Evolutionary conservation across 2,113 vertebrate species (phyloP).

Genomic region (Otolemur garnettii): DNA sequence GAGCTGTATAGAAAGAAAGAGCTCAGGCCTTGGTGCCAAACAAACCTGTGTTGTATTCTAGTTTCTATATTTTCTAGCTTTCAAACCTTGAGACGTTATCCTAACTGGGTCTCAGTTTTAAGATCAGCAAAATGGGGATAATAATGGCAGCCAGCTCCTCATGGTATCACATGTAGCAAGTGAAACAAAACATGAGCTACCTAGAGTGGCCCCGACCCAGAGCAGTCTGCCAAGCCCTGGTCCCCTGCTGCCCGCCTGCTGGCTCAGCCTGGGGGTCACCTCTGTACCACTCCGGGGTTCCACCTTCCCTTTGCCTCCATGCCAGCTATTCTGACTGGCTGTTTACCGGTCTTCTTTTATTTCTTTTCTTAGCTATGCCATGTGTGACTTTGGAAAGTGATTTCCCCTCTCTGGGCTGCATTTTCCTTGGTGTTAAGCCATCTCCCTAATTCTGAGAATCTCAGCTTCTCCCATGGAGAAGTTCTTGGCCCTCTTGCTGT

Average conservation of each 20-base stretch:
- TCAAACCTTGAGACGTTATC: background rate
- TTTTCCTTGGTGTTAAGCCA: constrained; percentile 9
- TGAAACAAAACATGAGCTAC: background rate
- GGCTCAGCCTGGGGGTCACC: background rate
- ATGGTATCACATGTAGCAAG: background rate
- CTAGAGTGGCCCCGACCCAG: fast-evolving
- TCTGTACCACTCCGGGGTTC: background rate
- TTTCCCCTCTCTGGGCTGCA: constrained; percentile 5
- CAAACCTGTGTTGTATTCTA: background rate
- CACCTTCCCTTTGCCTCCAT: background rate
- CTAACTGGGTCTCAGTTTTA: background rate
- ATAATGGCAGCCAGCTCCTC: too few relatives aligned
- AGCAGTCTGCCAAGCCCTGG: background rate
- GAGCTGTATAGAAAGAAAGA: background rate
- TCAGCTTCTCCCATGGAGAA: background rate
- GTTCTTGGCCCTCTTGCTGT: background rate
- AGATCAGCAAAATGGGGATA: background rate
- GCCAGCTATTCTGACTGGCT: background rate
- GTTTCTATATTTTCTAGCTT: background rate
- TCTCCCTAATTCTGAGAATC: background rate
- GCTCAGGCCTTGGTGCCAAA: background rate
- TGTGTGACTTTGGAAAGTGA: constrained; percentile 43
- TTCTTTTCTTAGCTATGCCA: background rate
- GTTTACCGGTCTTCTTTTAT: background rate
- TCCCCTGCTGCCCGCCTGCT: background rate